Evolutionary conservation across 2,113 vertebrate genomes (phyloP).

Genomic region (Upupa epops): DNA sequence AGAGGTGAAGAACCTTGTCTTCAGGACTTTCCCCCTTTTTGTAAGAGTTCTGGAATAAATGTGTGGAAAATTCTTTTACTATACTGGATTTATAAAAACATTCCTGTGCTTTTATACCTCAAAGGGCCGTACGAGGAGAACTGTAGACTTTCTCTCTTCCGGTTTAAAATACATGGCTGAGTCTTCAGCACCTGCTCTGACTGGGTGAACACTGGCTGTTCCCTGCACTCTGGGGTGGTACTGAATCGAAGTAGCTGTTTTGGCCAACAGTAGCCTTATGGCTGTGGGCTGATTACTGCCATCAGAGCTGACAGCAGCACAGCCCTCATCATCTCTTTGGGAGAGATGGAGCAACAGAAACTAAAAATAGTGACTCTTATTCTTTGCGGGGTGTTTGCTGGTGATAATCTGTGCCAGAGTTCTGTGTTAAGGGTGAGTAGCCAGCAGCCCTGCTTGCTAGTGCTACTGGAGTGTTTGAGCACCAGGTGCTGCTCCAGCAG

Average conservation of each 20-base stretch:
- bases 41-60: not conserved
- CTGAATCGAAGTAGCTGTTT: not conserved
- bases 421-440: not conserved
- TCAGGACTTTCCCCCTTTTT: not conserved
- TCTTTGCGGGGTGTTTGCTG: not conserved
- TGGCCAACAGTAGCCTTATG: accelerated
- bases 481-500: not conserved
- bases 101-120: not conserved
- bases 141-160: too few relatives aligned
- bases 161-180: not conserved
- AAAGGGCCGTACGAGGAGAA: too few relatives aligned
- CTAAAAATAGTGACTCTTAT: not conserved
- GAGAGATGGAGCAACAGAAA: not conserved
- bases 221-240: not conserved
- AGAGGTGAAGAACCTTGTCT: not conserved
- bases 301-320: not conserved
- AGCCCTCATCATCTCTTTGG: not conserved
- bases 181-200: not conserved
- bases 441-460: not conserved
- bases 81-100: not conserved
- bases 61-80: not conserved
- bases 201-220: not conserved
- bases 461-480: not conserved
- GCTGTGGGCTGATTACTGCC: not conserved
- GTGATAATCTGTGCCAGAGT: not conserved